These are phyloP conservation scores for Pyrgilauda ruficollis DNA, from an alignment of 2,113 vertebrate species.

Conservation along the genomic window DNA sequence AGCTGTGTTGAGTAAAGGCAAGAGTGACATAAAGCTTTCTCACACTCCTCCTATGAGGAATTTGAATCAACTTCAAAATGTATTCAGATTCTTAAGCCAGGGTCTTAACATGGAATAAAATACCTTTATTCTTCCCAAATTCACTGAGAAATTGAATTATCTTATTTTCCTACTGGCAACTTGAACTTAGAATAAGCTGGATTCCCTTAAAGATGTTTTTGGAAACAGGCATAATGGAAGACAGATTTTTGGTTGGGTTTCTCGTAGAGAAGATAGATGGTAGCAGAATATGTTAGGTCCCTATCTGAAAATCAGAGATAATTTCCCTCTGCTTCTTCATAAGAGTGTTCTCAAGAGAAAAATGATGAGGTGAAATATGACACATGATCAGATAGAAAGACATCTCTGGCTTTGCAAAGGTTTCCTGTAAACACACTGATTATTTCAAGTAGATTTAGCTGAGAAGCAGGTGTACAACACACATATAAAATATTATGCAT, in stretches of 20 bases:
- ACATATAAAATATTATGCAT: not conserved
- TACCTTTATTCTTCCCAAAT: not conserved
- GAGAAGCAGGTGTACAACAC: not conserved
- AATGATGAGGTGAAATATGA: not conserved
- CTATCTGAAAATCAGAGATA: not conserved
- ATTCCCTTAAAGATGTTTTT: not conserved
- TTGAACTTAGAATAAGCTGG: not conserved
- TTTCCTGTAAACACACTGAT: not conserved
- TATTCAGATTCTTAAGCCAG: not conserved
- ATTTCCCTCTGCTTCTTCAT: fast-evolving
- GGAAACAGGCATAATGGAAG: not conserved
- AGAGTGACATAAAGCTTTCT: not conserved
- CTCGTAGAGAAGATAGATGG: not conserved
- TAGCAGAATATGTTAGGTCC: not conserved
- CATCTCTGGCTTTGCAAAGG: not conserved
- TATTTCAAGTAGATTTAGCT: not conserved
- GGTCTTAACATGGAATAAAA: not conserved
- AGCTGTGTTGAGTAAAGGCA: not conserved
- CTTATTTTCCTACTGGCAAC: not conserved
- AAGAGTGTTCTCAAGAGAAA: not conserved
- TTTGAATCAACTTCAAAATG: not conserved
- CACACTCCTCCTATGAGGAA: not conserved
- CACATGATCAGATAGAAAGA: not conserved
- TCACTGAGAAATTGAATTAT: not conserved
- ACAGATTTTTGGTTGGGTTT: not conserved